Conservation (phyloP, 2,113 vertebrate species). For the Callipepla californica region DNA sequence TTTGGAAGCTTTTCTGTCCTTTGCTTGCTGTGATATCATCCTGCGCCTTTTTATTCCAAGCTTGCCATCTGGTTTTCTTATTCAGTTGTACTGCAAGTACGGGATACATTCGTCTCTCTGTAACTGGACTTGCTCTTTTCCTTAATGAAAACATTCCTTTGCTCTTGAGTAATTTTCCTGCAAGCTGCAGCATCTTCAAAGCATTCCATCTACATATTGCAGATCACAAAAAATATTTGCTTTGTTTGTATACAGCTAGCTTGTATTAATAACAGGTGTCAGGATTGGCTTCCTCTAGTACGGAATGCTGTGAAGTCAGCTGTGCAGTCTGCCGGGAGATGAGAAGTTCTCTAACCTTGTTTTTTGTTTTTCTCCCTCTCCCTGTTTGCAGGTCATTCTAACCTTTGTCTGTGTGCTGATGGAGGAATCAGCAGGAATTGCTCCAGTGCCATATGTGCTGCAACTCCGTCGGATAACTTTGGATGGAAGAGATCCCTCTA, state of each 20-base stretch:
- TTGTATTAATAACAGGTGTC: background rate
- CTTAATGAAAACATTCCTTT: constrained; percentile 9
- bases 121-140: background rate
- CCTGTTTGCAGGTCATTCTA: constrained; percentile 48
- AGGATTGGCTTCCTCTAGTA: background rate
- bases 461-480: background rate
- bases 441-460: background rate
- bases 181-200: constrained; percentile 8
- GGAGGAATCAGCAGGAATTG: constrained; percentile 21
- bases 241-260: background rate
- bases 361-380: background rate
- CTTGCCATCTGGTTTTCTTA: constrained; percentile 4
- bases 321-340: background rate
- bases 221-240: background rate
- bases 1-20: background rate
- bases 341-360: background rate
- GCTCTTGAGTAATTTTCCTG: background rate
- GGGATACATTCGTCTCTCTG: background rate
- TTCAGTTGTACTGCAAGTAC: background rate
- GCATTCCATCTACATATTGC: background rate
- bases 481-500: background rate
- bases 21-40: background rate
- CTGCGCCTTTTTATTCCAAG: background rate
- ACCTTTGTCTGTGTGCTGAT: constrained; percentile 23
- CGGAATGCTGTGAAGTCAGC: background rate